These are phyloP conservation scores for Neopipo cinnamomea DNA, from an alignment of 2,113 vertebrate genomes.

Conservation along the genomic window DNA sequence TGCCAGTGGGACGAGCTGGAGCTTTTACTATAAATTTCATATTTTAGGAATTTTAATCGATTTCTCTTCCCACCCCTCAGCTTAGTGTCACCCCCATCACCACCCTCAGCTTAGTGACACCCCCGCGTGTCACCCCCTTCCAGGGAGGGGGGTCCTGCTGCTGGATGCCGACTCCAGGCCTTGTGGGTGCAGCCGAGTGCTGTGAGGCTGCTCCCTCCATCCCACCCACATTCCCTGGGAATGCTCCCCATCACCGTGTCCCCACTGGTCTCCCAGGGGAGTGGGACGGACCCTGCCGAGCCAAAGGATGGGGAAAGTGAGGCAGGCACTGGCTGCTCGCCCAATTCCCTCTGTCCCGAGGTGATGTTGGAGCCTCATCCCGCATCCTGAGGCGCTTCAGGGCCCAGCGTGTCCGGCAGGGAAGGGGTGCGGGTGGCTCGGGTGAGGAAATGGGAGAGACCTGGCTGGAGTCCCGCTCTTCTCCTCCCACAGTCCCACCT, in stretches of 20 bases:
- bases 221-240: neutral
- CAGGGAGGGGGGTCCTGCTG: accelerated
- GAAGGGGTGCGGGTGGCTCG: conserved; percentile 29
- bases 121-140: neutral
- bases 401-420: neutral
- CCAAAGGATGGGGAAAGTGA: neutral
- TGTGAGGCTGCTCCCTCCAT: neutral
- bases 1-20: accelerated
- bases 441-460: conserved; percentile 51
- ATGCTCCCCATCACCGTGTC: accelerated
- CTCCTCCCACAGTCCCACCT: conserved; percentile 17
- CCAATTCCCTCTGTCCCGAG: neutral
- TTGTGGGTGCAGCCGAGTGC: accelerated
- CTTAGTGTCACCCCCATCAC: too few relatives aligned
- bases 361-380: neutral
- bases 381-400: neutral
- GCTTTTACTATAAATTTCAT: neutral
- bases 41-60: accelerated
- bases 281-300: neutral
- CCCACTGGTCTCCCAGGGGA: neutral
- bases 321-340: neutral
- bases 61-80: too few relatives aligned
- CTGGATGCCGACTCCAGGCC: neutral
- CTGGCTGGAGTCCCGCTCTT: neutral
- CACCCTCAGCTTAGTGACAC: neutral